Base-by-base conservation (phyloP, 1,140 invertebrate species). In the Stenopsyche tienmushanensis region DNA sequence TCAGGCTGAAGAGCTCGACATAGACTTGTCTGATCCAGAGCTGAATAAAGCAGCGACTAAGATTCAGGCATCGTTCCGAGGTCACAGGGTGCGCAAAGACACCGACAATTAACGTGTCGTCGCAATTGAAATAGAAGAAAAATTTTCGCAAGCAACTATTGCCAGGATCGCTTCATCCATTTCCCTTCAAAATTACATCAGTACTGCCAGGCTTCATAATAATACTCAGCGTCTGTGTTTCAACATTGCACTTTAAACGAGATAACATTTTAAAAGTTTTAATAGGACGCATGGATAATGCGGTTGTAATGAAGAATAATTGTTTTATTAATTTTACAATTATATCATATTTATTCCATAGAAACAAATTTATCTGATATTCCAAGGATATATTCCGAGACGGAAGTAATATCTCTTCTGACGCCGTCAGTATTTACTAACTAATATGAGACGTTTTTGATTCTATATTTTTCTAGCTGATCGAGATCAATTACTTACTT, bases 61-160 rank as follows among this genome's bases (percentile, higher is more conserved):
- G 80, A 96, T 96, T 60, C 94, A 96, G 78, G 92, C 93, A 29
- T 92, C 92, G 44, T 96, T 96, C 86, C 86, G 92, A 54, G 93
- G 93, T 45, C 92, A 94, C 80, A 92, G 93, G 79, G 88, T 87
- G 21, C 91, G 92, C 76, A 93, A 93, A 78, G 90, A 92, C 41
- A n/a, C 73, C 41, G 72, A 66, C 62, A 59, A 66, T 20, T 64
- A 67, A 49, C n/a, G n/a, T n/a, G n/a, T n/a, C n/a, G n/a, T n/a
- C n/a, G n/a, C n/a, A n/a, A n/a, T n/a, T n/a, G n/a, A n/a, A 21
- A 3, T 9, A n/a, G n/a, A n/a, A n/a, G n/a, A n/a, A n/a, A n/a
- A n/a, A n/a, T n/a, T n/a, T n/a, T n/a, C n/a, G n/a, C n/a, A n/a
- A n/a, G n/a, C n/a, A n/a, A n/a, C n/a, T n/a, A n/a, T 20, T 57